Conservation (phyloP, 2,797 vertebrate genomes). For the Falco cherrug region DNA sequence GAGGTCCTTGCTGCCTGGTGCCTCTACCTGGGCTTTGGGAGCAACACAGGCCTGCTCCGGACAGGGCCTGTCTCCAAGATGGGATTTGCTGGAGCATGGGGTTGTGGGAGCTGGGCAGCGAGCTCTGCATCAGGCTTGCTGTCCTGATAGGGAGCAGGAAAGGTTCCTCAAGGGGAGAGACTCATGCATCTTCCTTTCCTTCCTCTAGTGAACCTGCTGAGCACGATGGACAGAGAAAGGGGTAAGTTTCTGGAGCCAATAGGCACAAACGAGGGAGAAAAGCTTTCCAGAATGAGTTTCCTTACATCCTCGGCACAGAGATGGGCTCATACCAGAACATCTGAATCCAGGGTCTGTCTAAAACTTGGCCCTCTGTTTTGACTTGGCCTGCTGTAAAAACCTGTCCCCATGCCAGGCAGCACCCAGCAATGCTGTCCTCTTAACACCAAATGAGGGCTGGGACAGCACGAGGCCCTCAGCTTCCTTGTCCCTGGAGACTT, state of each 20-base stretch:
- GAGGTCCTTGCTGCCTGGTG: not conserved
- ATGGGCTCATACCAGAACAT: not conserved
- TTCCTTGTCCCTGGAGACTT: not conserved
- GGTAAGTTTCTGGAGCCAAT: not conserved
- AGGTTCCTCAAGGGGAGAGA: not conserved
- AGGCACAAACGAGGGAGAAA: not conserved
- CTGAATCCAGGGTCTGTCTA: not conserved
- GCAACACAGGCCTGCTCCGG: rapidly evolving
- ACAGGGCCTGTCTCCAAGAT: rapidly evolving
- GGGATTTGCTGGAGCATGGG: not conserved
- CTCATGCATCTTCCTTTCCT: not conserved
- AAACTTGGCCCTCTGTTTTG: not conserved
- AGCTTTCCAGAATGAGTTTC: not conserved
- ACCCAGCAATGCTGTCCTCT: not conserved
- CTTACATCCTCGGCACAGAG: not conserved
- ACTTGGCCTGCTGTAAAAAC: not conserved
- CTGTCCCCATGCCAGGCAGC: not conserved
- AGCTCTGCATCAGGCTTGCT: not conserved
- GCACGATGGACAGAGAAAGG: not conserved
- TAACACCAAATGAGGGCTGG: rapidly evolving
- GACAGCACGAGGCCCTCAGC: not conserved
- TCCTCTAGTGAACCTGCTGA: not conserved
- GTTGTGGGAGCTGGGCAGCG: not conserved
- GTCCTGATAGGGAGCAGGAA: not conserved
- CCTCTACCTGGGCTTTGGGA: not conserved